Evolutionary conservation across 2,113 vertebrate genomes (phyloP), one percentile per base, ranked within the genome.

Genomic region (Lota lota): DNA sequence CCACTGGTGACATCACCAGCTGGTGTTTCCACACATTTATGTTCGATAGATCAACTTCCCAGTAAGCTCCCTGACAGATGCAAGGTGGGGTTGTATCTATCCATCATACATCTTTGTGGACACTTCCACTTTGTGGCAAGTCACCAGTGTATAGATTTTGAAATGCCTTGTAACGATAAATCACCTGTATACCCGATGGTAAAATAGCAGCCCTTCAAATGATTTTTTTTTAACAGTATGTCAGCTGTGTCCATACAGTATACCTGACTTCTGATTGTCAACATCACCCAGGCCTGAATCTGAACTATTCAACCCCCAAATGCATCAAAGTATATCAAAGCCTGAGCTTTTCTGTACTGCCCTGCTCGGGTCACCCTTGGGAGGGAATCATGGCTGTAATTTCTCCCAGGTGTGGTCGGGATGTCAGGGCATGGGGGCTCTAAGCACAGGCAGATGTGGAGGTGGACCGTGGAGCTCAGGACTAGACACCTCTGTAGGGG

Each of bases 371-470:
- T 81, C 82, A 82, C 71, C 79, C 69, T 73, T 22, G 79, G 80
- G 83, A 89, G 79, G 74, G 69, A 67, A 84, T 51, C 67, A 83
- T 76, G 69, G 69, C 66, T 65, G 63, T 93, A 92, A 91, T 92
- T 80, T 72, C 73, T 92, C 69, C 81, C 90, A 90, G 89, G 81
- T 90, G 89, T 79, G 40, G 79, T 68, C 47, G 61, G 76, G 80
- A 82, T 74, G 73, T 74, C 40, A 79, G 60, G 74, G 84, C 82
- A 78, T 72, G 72, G 40, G 63, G 40, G 64, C 68, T 61, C 74
- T 86, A 91, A 92, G 82, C 63, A 79, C 73, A 82, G 80, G 77
- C 88, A 87, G 75, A 92, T 93, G 87, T 87, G 80, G 76, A 72
- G 68, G 79, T 81, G 65, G 83, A 57, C 73, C 66, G 65, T 11